A percentile compares a stretch with the other conserved stretches of the same genome.
Conservation (phyloP, 1,140 invertebrate species). For the Atopsyche davidsoni region DNA sequence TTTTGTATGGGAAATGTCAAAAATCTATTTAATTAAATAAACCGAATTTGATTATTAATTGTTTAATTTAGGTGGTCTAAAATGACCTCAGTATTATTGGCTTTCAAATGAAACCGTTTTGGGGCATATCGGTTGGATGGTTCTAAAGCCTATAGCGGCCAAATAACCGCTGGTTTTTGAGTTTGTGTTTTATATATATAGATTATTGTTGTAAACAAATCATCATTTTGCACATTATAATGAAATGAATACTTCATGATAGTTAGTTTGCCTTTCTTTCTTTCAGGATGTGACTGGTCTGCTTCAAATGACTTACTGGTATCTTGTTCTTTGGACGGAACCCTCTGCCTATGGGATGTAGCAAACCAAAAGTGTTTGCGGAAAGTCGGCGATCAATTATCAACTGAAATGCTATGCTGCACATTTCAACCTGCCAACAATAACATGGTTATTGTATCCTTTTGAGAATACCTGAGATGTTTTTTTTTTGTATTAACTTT, state of each 20-base stretch:
- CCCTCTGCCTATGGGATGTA: constrained; percentile 69
- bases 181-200: too few species aligned
- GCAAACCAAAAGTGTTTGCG: constrained; percentile 58
- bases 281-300: constrained; percentile 75
- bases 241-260: constrained; percentile 6
- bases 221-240: too few species aligned
- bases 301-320: constrained; percentile 79
- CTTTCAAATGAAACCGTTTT: too few species aligned
- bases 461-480: constrained; percentile 29
- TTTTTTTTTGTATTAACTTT: background rate
- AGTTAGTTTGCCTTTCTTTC: constrained; percentile 8
- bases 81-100: too few species aligned
- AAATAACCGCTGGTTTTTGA: too few species aligned
- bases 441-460: constrained; percentile 80
- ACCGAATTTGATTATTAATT: too few species aligned
- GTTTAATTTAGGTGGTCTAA: too few species aligned
- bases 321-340: constrained; percentile 69
- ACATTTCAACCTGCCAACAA: constrained; percentile 83
- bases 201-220: too few species aligned
- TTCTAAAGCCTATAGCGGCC: too few species aligned
- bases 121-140: too few species aligned
- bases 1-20: too few species aligned
- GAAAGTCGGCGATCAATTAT: constrained; percentile 56
- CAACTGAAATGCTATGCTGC: constrained; percentile 61
- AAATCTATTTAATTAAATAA: too few species aligned